Conservation (phyloP, 35 echinoderm and acorn worm species). For the Ophiothrix spiculata region DNA sequence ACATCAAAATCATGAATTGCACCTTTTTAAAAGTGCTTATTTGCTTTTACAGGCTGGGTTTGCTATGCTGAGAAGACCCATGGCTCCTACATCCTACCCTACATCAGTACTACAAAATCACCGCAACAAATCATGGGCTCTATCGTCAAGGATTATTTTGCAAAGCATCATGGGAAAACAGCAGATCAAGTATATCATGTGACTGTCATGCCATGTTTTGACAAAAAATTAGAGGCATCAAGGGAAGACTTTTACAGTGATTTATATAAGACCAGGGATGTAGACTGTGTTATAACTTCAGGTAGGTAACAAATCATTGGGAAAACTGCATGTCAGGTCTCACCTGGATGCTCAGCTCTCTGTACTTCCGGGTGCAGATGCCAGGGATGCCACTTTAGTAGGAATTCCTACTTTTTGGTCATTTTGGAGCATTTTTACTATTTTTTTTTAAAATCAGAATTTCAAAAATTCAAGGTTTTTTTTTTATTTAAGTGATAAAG, state of each 20-base stretch:
- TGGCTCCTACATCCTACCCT: slow-evolving; percentile 82
- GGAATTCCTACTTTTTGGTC: too few relatives aligned
- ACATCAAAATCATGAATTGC: too few relatives aligned
- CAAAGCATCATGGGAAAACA: slow-evolving; percentile 25
- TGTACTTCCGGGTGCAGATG: too few relatives aligned
- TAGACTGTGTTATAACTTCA: slow-evolving; percentile 97
- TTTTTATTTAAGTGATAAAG: too few relatives aligned
- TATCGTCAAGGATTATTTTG: slow-evolving; percentile 77
- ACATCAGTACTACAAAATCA: slow-evolving; percentile 95
- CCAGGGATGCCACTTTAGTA: too few relatives aligned
- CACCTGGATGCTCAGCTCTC: too few relatives aligned
- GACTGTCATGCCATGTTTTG: slow-evolving; percentile 90
- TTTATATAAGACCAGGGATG: slow-evolving; percentile 83
- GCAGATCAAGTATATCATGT: slow-evolving; percentile 85
- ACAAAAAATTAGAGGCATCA: slow-evolving; percentile 94
- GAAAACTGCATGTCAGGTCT: too few relatives aligned
- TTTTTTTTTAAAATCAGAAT: too few relatives aligned
- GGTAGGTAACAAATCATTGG: too few relatives aligned
- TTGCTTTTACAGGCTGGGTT: slow-evolving; percentile 85
- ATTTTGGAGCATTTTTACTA: too few relatives aligned
- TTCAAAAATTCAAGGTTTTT: too few relatives aligned
- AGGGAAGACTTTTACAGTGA: slow-evolving; percentile 89
- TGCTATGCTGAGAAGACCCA: slow-evolving; percentile 98
- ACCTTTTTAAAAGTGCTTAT: too few relatives aligned
- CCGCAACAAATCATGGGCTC: slow-evolving; percentile 94